These are phyloP conservation scores for Lepidostoma basale DNA, from an alignment of 1,140 invertebrate species.

Conservation along the genomic window DNA sequence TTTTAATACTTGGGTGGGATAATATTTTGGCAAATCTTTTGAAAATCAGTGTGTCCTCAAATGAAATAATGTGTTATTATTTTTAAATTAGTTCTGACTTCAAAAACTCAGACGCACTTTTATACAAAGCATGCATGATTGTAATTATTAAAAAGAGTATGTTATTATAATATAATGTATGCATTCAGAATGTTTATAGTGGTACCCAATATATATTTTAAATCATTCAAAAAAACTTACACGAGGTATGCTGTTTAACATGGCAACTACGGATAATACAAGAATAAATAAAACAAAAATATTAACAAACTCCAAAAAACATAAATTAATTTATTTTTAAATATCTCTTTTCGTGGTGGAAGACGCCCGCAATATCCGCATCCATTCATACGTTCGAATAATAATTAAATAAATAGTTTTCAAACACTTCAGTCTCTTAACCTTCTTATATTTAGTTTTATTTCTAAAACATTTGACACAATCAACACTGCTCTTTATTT, in stretches of 20 bases:
- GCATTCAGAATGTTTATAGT: too few relatives aligned
- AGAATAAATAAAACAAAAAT: slow-evolving; percentile 29
- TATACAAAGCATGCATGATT: too few relatives aligned
- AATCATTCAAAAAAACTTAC: slow-evolving; percentile 11
- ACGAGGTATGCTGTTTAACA: slow-evolving; percentile 27
- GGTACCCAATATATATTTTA: slow-evolving; percentile 3
- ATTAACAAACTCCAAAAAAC: slow-evolving; percentile 20
- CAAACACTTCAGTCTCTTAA: slow-evolving; percentile 16
- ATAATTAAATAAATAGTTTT: background rate
- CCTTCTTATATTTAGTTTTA: background rate
- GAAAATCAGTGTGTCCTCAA: too few relatives aligned
- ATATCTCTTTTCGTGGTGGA: background rate
- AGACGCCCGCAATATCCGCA: background rate
- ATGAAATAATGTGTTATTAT: too few relatives aligned
- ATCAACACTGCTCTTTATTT: too few relatives aligned
- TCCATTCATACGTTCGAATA: background rate
- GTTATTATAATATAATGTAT: too few relatives aligned
- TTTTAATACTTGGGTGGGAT: background rate
- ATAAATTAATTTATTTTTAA: slow-evolving; percentile 4
- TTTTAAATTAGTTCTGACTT: too few relatives aligned
- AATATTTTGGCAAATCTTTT: slow-evolving; percentile 2
- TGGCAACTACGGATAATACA: slow-evolving; percentile 24
- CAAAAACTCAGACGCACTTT: too few relatives aligned
- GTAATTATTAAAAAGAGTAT: too few relatives aligned
- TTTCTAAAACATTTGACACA: too few relatives aligned